Evolutionary conservation across 2,888 invertebrate species (phyloP).

Genomic region (Parapristionchus giblindavisi): DNA sequence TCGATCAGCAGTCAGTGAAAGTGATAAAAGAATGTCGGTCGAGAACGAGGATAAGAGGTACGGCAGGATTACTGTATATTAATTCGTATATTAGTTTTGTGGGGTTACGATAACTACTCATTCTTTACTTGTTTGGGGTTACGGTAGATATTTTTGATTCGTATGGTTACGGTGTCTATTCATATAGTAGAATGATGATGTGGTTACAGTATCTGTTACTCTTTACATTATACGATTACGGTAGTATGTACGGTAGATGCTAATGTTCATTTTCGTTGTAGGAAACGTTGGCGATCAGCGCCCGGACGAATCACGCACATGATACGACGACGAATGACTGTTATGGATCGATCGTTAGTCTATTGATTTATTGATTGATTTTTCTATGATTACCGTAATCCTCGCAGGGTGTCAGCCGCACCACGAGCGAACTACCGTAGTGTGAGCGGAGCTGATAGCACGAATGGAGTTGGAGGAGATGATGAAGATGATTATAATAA

Average conservation of each 20-base stretch:
- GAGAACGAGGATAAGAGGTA: conserved; percentile 22
- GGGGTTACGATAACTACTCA: not conserved
- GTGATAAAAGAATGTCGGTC: not conserved
- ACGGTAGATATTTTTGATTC: too few relatives aligned
- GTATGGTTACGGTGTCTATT: too few relatives aligned
- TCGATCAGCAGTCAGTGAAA: conserved; percentile 20
- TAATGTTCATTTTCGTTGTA: too few relatives aligned
- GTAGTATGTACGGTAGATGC: too few relatives aligned
- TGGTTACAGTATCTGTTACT: too few relatives aligned
- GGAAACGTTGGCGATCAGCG: too few relatives aligned
- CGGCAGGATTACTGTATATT: not conserved
- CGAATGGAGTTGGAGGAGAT: not conserved
- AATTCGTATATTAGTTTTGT: too few relatives aligned
- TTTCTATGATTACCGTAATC: too few relatives aligned
- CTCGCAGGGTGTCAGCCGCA: conserved; percentile 1
- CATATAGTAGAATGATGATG: too few relatives aligned
- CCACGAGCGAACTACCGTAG: conserved; percentile 1
- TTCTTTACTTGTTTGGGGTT: not conserved
- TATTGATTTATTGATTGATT: not conserved
- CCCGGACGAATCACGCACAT: conserved; percentile 5
- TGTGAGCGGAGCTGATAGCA: conserved; percentile 1
- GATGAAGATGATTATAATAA: too few relatives aligned
- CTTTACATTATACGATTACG: too few relatives aligned
- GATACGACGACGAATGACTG: conserved; percentile 16
- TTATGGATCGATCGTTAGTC: conserved; percentile 26